phyloP scores from a whole-genome alignment of 2,113 vertebrate species.

The Verasper variegatus region DNA sequence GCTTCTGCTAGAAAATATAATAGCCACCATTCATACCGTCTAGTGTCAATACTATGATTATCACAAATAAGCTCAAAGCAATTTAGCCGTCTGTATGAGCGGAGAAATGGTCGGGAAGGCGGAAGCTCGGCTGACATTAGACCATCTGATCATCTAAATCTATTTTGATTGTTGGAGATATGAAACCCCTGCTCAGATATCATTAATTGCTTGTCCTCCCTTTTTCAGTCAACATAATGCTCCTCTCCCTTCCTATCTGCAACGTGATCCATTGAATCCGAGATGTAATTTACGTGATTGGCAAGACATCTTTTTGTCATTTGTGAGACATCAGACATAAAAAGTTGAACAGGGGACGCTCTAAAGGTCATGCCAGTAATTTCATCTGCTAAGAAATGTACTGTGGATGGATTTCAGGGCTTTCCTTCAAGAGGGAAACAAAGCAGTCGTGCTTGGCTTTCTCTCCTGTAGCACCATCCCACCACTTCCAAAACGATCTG shows the following conservation, averaged over 20 bases:
- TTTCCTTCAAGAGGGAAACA: slow-evolving; percentile 30
- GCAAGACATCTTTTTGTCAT: slow-evolving; percentile 67
- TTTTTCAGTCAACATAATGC: slow-evolving; percentile 76
- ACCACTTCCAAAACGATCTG: neutral
- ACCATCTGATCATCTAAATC: slow-evolving; percentile 70
- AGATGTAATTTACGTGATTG: slow-evolving; percentile 74
- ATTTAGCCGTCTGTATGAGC: slow-evolving; percentile 63
- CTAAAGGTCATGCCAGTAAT: slow-evolving; percentile 70
- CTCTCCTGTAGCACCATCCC: neutral
- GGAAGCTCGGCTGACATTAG: slow-evolving; percentile 53
- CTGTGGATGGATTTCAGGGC: slow-evolving; percentile 37
- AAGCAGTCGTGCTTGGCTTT: neutral
- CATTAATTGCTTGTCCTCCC: slow-evolving; percentile 73
- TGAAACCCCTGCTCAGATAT: slow-evolving; percentile 72
- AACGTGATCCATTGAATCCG: slow-evolving; percentile 61
- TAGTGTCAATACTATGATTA: slow-evolving; percentile 73
- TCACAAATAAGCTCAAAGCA: slow-evolving; percentile 75
- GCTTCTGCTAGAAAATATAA: slow-evolving; percentile 65
- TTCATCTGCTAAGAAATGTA: slow-evolving; percentile 53
- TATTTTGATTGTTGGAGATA: slow-evolving; percentile 72
- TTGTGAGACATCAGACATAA: slow-evolving; percentile 50
- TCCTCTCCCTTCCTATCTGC: slow-evolving; percentile 45
- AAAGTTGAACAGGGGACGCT: slow-evolving; percentile 47
- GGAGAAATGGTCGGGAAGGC: slow-evolving; percentile 47
- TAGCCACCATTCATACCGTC: slow-evolving; percentile 65